phyloP scores from a whole-genome alignment of 2,113 vertebrate genomes.

The Shinisaurus crocodilurus region DNA sequence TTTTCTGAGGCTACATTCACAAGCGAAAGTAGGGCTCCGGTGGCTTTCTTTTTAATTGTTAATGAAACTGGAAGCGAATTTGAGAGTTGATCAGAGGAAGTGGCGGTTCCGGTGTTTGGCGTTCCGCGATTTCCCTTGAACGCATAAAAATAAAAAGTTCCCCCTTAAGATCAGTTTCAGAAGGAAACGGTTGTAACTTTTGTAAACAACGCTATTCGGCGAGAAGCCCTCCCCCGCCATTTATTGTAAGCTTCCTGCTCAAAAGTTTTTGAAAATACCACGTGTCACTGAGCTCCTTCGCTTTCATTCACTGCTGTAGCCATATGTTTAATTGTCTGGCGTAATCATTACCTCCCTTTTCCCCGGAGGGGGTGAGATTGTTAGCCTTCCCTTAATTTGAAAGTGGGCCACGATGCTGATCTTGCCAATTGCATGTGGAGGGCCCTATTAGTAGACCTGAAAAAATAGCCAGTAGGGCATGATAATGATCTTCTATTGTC shows the following conservation, averaged over 20 bases:
- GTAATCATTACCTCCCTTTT: neutral
- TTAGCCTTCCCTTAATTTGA: neutral
- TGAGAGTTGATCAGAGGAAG: neutral
- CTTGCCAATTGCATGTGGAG: neutral
- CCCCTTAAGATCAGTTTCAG: neutral
- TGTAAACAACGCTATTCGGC: neutral
- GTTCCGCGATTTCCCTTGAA: neutral
- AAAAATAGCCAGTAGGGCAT: neutral
- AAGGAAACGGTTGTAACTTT: neutral
- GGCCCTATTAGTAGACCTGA: neutral
- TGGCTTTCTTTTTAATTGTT: neutral
- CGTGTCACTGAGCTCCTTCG: neutral
- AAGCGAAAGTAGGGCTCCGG: neutral
- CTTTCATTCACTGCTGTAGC: neutral
- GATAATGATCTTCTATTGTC: neutral
- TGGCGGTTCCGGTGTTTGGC: neutral
- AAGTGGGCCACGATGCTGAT: neutral
- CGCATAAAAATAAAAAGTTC: neutral
- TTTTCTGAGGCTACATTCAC: too few species aligned
- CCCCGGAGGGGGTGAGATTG: too few species aligned
- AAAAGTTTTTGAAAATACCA: constrained; percentile 12
- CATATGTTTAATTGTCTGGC: neutral
- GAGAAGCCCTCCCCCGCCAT: neutral
- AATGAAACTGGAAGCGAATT: neutral
- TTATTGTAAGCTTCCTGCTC: neutral